Evolutionary conservation across 2,113 vertebrate genomes (phyloP).

Genomic region (Anser brachyrhynchus): DNA sequence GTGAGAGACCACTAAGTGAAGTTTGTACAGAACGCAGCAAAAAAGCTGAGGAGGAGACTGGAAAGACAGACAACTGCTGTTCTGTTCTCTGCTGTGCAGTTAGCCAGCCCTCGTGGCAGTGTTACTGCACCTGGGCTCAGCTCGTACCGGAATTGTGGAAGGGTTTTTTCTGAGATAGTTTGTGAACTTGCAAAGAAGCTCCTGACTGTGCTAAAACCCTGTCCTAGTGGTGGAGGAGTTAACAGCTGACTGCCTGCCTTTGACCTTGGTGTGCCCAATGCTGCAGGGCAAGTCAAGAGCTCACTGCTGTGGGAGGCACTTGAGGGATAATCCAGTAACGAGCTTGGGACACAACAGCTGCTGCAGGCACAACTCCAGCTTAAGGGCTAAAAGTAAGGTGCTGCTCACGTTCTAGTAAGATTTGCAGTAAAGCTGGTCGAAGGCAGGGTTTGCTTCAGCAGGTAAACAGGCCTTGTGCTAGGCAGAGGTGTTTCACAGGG

Average conservation of each 20-base stretch:
- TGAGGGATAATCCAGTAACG: accelerated
- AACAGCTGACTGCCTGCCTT: accelerated
- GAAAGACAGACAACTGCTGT: too few relatives aligned
- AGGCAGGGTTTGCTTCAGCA: too few relatives aligned
- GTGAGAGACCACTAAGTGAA: neutral
- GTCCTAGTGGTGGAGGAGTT: neutral
- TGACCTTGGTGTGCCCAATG: neutral
- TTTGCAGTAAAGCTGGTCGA: accelerated
- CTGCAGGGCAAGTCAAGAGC: neutral
- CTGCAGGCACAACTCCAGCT: neutral
- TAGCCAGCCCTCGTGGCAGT: accelerated
- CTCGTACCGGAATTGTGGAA: too few relatives aligned
- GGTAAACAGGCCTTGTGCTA: accelerated
- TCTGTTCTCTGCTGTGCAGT: neutral
- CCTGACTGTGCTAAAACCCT: neutral
- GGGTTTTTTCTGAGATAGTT: neutral
- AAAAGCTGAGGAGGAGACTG: accelerated
- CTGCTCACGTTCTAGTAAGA: accelerated
- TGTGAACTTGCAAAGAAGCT: neutral
- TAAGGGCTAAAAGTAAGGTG: neutral
- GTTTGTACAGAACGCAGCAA: neutral
- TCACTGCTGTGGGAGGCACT: neutral
- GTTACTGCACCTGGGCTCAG: neutral
- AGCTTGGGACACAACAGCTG: neutral
- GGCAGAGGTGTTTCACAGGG: neutral